Evolutionary conservation across 37 sponge, comb jelly and placozoan genomes (phyloP).

Genomic region (Beroe forskalii): DNA sequence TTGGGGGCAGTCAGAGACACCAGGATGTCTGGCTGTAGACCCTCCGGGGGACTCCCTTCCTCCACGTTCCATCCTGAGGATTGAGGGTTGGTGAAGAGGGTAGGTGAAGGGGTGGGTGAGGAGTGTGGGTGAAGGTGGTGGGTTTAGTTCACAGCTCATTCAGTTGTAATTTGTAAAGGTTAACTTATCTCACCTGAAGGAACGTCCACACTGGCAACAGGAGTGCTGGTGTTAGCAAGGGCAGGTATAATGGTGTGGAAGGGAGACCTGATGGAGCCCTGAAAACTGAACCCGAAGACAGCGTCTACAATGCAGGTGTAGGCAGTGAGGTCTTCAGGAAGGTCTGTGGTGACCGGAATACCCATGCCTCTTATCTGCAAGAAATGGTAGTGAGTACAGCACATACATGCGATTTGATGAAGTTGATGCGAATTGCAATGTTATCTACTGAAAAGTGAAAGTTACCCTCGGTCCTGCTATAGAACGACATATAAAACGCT

Average conservation of each 20-base stretch:
- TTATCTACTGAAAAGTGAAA: too few species aligned
- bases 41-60: constrained; percentile 70
- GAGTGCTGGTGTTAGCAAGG: constrained; percentile 68
- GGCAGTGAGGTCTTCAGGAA: constrained; percentile 11
- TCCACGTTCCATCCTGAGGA: constrained; percentile 98
- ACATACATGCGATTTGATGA: too few species aligned
- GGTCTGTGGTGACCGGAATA: not conserved
- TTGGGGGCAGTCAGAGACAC: constrained; percentile 94
- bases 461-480: too few species aligned
- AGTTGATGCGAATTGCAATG: too few species aligned
- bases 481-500: too few species aligned
- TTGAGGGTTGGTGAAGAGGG: too few species aligned
- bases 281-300: constrained; percentile 95
- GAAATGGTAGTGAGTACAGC: too few species aligned
- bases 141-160: too few species aligned
- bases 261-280: constrained; percentile 79
- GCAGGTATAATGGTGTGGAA: constrained; percentile 77
- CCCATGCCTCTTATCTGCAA: constrained; percentile 36
- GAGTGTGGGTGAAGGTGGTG: too few species aligned
- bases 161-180: too few species aligned
- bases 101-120: too few species aligned
- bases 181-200: constrained; percentile 80
- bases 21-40: constrained; percentile 80
- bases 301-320: constrained; percentile 77
- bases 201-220: constrained; percentile 86